A percentile compares a stretch with the other conserved stretches of the same genome.
These are phyloP conservation scores for Balearica regulorum DNA, from an alignment of 2,797 vertebrate genomes.

Conservation along the genomic window DNA sequence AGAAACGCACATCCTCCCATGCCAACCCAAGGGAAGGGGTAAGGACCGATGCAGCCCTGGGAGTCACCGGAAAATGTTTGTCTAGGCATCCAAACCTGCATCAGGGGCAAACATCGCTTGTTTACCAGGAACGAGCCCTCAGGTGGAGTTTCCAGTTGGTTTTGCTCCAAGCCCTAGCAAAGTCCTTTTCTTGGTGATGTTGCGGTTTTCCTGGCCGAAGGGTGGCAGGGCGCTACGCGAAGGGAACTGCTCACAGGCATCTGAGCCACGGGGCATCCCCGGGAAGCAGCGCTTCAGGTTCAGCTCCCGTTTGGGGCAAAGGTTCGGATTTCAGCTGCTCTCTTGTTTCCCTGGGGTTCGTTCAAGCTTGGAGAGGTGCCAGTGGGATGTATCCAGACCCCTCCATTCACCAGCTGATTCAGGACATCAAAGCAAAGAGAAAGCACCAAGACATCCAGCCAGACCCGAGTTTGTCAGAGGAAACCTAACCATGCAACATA, in stretches of 20 bases:
- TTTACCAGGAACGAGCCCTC: neutral
- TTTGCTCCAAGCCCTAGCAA: neutral
- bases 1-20: fast-evolving
- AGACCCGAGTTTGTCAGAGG: neutral
- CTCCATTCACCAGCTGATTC: neutral
- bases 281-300: neutral
- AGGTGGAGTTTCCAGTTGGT: neutral
- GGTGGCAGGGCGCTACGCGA: fast-evolving
- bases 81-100: neutral
- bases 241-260: neutral
- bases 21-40: neutral
- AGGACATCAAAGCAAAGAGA: neutral
- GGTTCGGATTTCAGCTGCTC: neutral
- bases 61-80: neutral
- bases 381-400: neutral
- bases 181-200: fast-evolving
- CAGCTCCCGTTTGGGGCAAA: neutral
- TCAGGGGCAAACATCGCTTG: neutral
- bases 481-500: fast-evolving
- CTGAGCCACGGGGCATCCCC: neutral
- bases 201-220: neutral
- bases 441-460: neutral
- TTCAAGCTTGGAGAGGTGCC: neutral
- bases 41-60: neutral
- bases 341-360: fast-evolving